Evolutionary conservation across 2,888 invertebrate genomes (phyloP).

Genomic region (Eugnorisma glareosa): DNA sequence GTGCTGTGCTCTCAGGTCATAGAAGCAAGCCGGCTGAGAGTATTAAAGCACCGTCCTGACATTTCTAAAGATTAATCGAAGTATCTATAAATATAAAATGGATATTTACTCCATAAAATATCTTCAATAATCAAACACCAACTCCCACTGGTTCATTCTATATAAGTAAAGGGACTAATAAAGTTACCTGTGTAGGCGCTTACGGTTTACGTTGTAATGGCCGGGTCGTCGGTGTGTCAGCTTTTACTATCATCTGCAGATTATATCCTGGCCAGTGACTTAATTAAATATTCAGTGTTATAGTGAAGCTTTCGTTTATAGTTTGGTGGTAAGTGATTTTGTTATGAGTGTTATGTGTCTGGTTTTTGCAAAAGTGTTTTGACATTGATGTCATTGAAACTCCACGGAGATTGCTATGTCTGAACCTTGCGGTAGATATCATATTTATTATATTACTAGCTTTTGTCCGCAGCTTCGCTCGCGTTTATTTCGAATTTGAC

Average conservation of each 20-base stretch:
- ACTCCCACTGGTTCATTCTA: background rate
- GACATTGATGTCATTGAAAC: background rate
- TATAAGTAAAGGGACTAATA: slow-evolving; percentile 38
- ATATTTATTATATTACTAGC: too few relatives aligned
- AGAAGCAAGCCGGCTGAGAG: background rate
- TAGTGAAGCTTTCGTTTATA: slow-evolving; percentile 31
- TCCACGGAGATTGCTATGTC: background rate
- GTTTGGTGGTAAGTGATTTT: slow-evolving; percentile 4
- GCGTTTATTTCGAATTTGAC: too few relatives aligned
- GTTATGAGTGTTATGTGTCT: background rate
- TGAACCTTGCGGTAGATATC: background rate
- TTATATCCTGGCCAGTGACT: slow-evolving; percentile 58
- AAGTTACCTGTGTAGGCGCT: slow-evolving; percentile 53
- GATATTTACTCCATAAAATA: background rate
- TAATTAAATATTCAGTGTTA: slow-evolving; percentile 60
- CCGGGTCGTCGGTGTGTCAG: slow-evolving; percentile 41
- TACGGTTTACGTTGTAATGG: slow-evolving; percentile 53
- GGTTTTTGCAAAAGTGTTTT: background rate
- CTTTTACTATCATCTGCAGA: slow-evolving; percentile 47
- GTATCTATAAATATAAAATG: background rate
- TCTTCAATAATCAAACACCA: slow-evolving; percentile 36
- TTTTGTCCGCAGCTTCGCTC: too few relatives aligned
- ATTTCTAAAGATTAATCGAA: slow-evolving; percentile 1
- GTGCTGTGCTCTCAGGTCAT: too few relatives aligned
- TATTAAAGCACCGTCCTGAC: too few relatives aligned